Conservation (phyloP, 2,113 vertebrate genomes). For the Podarcis cretensis region DNA sequence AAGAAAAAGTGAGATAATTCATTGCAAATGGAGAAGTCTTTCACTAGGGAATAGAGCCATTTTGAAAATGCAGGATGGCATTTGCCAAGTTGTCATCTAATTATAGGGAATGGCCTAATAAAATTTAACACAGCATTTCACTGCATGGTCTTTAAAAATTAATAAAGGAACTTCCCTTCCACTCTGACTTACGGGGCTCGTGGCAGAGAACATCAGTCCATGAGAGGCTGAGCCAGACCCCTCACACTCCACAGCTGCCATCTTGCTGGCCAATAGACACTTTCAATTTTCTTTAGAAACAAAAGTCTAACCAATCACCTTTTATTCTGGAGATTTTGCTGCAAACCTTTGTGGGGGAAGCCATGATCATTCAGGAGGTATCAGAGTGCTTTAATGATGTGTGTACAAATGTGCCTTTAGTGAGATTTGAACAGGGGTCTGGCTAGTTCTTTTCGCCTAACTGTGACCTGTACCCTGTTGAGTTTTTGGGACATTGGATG, state of each 20-base stretch:
- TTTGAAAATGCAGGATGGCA: not conserved
- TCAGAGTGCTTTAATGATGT: no score
- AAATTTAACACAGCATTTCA: constrained; percentile 40
- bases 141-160: not conserved
- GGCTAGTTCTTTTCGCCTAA: not conserved
- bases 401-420: no score
- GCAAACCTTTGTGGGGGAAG: no score
- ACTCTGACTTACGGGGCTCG: not conserved
- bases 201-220: constrained; percentile 2
- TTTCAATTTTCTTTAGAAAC: not conserved
- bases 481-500: not conserved
- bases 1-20: constrained; percentile 28
- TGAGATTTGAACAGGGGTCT: not conserved
- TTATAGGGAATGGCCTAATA: not conserved
- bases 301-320: not conserved
- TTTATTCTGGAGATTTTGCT: not conserved
- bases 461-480: not conserved
- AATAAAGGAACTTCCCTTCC: not conserved
- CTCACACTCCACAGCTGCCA: not conserved
- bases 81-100: not conserved
- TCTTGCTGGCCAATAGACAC: not conserved
- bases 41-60: not conserved
- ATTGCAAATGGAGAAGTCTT: constrained; percentile 8
- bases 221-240: not conserved
- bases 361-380: no score